Conservation (phyloP, 2,888 invertebrate genomes). For the Drosophila rellima region DNA sequence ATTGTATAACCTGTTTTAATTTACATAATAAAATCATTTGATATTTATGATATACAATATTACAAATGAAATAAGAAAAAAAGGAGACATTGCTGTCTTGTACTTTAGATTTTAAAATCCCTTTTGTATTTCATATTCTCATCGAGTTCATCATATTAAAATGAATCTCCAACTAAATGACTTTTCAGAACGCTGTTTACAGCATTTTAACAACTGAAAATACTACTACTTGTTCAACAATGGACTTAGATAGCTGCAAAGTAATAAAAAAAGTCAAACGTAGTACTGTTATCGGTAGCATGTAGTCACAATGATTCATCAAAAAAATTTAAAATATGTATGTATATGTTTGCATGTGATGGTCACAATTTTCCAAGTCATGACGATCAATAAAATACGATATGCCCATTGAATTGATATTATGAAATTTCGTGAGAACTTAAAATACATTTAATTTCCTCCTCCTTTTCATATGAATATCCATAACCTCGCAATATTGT, state of each 20-base stretch:
- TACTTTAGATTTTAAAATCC: too few relatives aligned
- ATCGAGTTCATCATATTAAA: not conserved
- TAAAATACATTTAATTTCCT: not conserved
- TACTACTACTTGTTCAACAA: not conserved
- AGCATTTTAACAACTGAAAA: slow-evolving; percentile 32
- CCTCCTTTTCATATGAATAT: not conserved
- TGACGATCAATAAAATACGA: slow-evolving; percentile 6
- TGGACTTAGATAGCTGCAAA: not conserved
- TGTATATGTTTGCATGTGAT: slow-evolving; percentile 21
- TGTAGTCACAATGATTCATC: slow-evolving; percentile 44
- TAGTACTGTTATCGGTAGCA: slow-evolving; percentile 29
- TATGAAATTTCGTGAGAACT: slow-evolving; percentile 18
- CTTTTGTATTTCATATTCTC: not conserved
- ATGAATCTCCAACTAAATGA: not conserved
- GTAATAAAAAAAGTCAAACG: slow-evolving; percentile 15
- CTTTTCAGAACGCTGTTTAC: too few relatives aligned
- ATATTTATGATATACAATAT: too few relatives aligned
- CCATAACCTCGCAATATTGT: slow-evolving; percentile 1
- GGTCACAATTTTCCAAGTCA: slow-evolving; percentile 30
- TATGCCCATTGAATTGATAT: slow-evolving; percentile 31
- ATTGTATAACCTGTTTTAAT: too few relatives aligned
- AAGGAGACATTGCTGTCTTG: too few relatives aligned
- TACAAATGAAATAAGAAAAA: too few relatives aligned
- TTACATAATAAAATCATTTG: too few relatives aligned
- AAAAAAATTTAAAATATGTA: slow-evolving; percentile 21